Evolutionary conservation across 2,797 vertebrate genomes (phyloP), one percentile per base, ranked within the genome.

Genomic region (Melanotaenia parkinsoni): DNA sequence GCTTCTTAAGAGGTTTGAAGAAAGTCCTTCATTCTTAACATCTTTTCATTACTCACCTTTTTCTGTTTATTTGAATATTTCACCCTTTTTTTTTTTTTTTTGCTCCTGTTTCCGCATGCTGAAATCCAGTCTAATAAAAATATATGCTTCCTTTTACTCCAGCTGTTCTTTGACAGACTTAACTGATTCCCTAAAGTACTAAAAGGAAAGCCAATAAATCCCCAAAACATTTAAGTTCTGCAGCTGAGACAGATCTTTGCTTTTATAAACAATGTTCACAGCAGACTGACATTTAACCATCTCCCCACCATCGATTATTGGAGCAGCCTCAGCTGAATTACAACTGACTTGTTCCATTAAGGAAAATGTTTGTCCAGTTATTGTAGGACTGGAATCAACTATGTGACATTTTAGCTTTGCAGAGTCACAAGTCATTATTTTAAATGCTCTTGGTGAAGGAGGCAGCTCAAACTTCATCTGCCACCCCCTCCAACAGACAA

Each of bases 351-450:
- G 70, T 82, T 91, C 82, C 84, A 83, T 83, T 79, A 76, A 58
- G 66, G 67, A 82, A 91, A 91, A 82, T 74, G 51, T 30, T 53
- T 68, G 82, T 57, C 70, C 60, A 92, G 87, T 90, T 92, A 89
- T 90, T 82, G 53, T 89, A 85, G 90, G 91, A 88, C 72, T 56
- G 24, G 66, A 69, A 87, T 89, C 91, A 93, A 90, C 76, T 90
- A 90, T 93, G 82, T 88, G 80, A 90, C 81, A 86, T 79, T 84
- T 84, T 84, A 70, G 66, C 80, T 87, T 66, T 67, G 59, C 61
- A 50, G 65, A 56, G 56, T 58, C 71, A 75, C 88, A 89, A 88
- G 75, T 90, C 74, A 70, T 82, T 87, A 69, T 90, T 84, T 65
- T 70, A 81, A 71, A 78, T 79, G 43, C 50, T 80, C 69, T 47